Evolutionary conservation across 2,113 vertebrate genomes (phyloP).

Genomic region (Passer montanus): DNA sequence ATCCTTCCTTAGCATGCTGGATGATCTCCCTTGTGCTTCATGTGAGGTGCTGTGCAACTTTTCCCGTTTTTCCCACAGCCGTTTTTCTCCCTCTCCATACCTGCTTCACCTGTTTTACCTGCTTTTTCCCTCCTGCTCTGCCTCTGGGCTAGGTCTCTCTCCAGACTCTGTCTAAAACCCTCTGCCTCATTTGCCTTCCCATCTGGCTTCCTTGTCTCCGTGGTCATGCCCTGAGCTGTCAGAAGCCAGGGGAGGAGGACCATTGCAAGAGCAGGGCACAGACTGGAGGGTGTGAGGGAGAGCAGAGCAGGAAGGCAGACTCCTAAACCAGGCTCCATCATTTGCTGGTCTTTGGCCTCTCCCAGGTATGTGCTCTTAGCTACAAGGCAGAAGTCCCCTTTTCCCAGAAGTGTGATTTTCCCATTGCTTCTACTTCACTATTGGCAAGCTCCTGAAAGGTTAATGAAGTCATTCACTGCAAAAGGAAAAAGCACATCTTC

Average conservation of each 20-base stretch:
- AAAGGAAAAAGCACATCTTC: constrained; percentile 53
- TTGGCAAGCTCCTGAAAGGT: constrained; percentile 46
- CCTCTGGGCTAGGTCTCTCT: constrained; percentile 32
- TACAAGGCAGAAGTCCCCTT: neutral
- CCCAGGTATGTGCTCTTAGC: neutral
- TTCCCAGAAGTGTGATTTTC: neutral
- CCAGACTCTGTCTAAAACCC: neutral
- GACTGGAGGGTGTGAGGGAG: neutral
- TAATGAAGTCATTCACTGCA: constrained; percentile 61
- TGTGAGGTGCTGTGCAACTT: neutral
- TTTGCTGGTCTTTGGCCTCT: neutral
- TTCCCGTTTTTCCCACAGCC: constrained; percentile 13
- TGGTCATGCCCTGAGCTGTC: neutral
- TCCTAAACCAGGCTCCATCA: neutral
- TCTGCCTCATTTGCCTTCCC: constrained; percentile 13
- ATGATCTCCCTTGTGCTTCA: fast-evolving
- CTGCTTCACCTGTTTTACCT: constrained; percentile 52
- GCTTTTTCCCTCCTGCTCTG: neutral
- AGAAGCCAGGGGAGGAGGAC: neutral
- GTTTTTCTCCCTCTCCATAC: neutral
- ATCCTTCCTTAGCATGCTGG: neutral
- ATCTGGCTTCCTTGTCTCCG: constrained; percentile 18
- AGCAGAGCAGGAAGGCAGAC: neutral
- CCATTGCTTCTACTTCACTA: neutral
- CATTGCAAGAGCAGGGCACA: neutral